These are phyloP conservation scores for Zenarchopterus dispar DNA, from an alignment of 2,797 vertebrate species.

Conservation along the genomic window DNA sequence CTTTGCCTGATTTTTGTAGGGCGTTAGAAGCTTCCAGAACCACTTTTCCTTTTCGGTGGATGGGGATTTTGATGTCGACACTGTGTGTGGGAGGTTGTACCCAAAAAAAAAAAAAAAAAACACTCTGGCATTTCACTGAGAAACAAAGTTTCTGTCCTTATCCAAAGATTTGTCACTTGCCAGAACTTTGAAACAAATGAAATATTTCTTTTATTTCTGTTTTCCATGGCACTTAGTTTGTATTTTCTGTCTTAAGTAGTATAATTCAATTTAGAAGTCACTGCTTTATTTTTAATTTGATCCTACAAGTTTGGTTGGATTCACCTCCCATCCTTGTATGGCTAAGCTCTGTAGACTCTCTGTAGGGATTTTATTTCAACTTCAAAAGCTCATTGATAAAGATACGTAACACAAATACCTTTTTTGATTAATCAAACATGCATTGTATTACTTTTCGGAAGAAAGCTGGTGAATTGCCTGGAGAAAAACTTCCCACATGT, in stretches of 20 bases:
- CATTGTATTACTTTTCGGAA: conserved; percentile 19
- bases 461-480: conserved; percentile 34
- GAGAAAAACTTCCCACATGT: conserved; percentile 35
- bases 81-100: conserved; percentile 24
- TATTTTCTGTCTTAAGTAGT: neutral
- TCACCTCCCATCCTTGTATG: neutral
- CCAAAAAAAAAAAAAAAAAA: too few relatives aligned
- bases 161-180: conserved; percentile 48
- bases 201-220: conserved; percentile 34
- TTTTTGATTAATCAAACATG: neutral
- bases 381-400: neutral
- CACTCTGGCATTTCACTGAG: conserved; percentile 39
- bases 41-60: conserved; percentile 28
- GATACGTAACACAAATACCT: neutral
- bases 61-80: conserved; percentile 40
- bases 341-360: neutral
- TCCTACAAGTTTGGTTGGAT: neutral
- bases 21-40: conserved; percentile 57
- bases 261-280: neutral
- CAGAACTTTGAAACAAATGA: conserved; percentile 31
- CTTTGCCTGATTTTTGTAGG: conserved; percentile 49
- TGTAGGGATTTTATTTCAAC: neutral
- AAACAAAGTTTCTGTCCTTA: conserved; percentile 16
- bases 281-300: neutral
- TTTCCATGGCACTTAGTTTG: conserved; percentile 13